phyloP scores from a whole-genome alignment of 2,888 invertebrate species.

The Leucozona laternaria region DNA sequence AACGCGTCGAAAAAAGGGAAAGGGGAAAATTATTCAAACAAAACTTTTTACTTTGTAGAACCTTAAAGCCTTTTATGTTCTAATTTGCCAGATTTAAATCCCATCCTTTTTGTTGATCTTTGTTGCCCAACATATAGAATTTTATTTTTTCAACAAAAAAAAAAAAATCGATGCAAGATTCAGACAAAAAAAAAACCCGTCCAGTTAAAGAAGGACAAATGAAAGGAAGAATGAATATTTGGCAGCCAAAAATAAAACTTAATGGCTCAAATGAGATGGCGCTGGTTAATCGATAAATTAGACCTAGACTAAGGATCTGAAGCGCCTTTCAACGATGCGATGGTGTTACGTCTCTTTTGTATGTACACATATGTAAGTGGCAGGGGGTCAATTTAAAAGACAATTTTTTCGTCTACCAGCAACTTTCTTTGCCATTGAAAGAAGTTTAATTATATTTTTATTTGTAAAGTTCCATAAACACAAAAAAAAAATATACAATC shows the following conservation, averaged over 20 bases:
- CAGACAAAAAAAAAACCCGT: not conserved
- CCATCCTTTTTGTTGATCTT: not conserved
- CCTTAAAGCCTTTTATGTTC: not conserved
- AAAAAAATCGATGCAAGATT: not conserved
- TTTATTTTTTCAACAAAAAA: not conserved
- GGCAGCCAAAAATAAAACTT: not conserved
- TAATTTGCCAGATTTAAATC: not conserved
- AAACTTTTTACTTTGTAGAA: not conserved
- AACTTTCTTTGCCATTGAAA: not conserved
- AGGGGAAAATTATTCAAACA: not conserved
- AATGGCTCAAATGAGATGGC: not conserved
- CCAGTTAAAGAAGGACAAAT: not conserved
- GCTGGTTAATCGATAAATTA: constrained; percentile 12
- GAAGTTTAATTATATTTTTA: constrained; percentile 23
- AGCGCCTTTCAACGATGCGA: not conserved
- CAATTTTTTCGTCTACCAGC: too few relatives aligned
- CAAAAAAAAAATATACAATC: not conserved
- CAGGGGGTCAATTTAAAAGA: not conserved
- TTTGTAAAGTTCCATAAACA: not conserved
- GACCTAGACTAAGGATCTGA: not conserved
- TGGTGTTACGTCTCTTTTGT: not conserved
- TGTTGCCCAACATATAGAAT: not conserved
- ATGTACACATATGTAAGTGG: too few relatives aligned
- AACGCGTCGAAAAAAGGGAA: not conserved
- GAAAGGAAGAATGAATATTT: constrained; percentile 6